A percentile compares a stretch with the other conserved stretches of the same genome.
Evolutionary conservation across 2,113 vertebrate genomes (phyloP).

Genomic region (Osmerus mordax): DNA sequence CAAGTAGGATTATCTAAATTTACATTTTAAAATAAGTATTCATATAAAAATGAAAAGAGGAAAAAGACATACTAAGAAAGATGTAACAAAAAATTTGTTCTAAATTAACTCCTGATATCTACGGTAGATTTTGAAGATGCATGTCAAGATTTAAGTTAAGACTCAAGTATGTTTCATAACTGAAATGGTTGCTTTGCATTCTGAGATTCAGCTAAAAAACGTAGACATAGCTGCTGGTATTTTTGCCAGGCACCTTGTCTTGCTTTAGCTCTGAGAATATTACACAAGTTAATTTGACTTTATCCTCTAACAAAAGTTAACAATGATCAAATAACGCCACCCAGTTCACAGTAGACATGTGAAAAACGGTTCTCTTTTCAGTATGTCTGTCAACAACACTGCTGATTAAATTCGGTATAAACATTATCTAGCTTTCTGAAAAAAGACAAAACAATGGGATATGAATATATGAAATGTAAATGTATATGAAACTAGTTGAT

Average conservation of each 20-base stretch:
- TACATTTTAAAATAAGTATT: slow-evolving; percentile 40
- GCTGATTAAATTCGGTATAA: neutral
- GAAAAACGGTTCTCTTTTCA: slow-evolving; percentile 17
- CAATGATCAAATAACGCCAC: slow-evolving; percentile 14
- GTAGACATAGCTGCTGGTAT: slow-evolving; percentile 37
- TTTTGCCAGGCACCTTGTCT: neutral
- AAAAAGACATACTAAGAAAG: slow-evolving; percentile 25
- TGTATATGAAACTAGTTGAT: slow-evolving; percentile 23
- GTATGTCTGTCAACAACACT: neutral
- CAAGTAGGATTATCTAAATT: slow-evolving; percentile 39
- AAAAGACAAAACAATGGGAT: slow-evolving; percentile 12
- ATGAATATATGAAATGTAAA: slow-evolving; percentile 31
- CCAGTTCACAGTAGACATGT: slow-evolving; percentile 13
- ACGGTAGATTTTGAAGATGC: no score
- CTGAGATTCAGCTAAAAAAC: slow-evolving; percentile 21
- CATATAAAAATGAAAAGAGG: slow-evolving; percentile 50
- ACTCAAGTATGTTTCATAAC: no score
- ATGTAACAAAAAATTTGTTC: no score
- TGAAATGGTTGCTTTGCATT: slow-evolving; percentile 6
- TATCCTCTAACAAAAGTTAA: slow-evolving; percentile 22
- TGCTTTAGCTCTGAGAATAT: neutral
- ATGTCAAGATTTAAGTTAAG: no score
- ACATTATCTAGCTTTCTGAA: neutral
- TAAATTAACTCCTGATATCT: no score
- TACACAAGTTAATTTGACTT: slow-evolving; percentile 20